Base-by-base conservation (phyloP, 2,888 invertebrate genomes). In the Quadroppia sp. region DNA sequence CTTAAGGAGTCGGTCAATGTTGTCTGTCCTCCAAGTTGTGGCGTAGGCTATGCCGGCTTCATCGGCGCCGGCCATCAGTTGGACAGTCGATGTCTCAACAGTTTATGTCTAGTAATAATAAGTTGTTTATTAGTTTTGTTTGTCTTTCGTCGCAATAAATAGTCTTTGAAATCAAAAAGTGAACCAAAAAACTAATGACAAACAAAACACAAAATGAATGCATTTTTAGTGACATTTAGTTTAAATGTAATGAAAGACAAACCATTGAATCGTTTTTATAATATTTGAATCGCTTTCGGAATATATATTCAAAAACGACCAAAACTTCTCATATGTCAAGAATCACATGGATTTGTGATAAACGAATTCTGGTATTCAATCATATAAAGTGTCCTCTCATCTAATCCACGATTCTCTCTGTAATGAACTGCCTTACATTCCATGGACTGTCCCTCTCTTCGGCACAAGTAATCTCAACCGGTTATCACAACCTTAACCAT, bases 21-120 rank as follows among this genome's bases (percentile, higher is more conserved):
- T 79, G 91, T 94, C 79, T 94, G 94, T 81, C 94, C 94, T 79
- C 94, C 94, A 77, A 94, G 93, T 80, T 94, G 94, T 83, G 90
- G 70, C 30, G 59, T 56, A 9, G 53, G 48, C 1, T 53, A 42
- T 40, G 40, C 59, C 32, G 48, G 73, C 36, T 73, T 25, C 53
- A 69, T 40, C 15, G 72, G 72, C 9, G 53, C 59, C 23, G 56
- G 64, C 59, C 64, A 28, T 64, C 40, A 45, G 1, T 23, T 45
- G 17, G 13, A 42, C 42, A 64, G n/a, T 64, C 25, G 40, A n/a
- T 36, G 25, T 25, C 15, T 69, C 45, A 69, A 42, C 45, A 28
- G 17, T n/a, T 6, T 69, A 7, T 69, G 69, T 69, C 25, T 69
- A 45, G 20, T 69, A 69, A 32, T 67, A 59, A 64, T 64, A 15